Conservation (phyloP, 1,140 invertebrate species). For the Reticulitermes speratus region DNA sequence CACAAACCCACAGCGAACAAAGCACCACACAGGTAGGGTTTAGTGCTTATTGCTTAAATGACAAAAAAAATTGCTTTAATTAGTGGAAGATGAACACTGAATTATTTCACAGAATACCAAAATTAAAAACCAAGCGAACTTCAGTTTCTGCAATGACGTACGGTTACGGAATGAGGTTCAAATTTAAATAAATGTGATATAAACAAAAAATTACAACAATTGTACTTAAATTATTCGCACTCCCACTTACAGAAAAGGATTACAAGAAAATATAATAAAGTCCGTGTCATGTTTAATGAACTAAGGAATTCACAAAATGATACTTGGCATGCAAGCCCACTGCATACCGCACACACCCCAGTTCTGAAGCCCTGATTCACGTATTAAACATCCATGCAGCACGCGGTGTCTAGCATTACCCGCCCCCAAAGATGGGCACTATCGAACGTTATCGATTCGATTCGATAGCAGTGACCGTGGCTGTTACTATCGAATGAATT, state of each 20-base stretch:
- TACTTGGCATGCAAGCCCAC: constrained; percentile 30
- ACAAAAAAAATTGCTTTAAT: neutral
- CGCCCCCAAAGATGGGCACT: too few relatives aligned
- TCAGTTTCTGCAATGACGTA: neutral
- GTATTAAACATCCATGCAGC: too few relatives aligned
- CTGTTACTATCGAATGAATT: too few relatives aligned
- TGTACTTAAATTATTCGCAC: neutral
- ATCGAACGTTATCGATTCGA: too few relatives aligned
- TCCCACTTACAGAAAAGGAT: neutral
- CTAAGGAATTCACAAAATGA: neutral
- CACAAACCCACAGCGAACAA: too few relatives aligned
- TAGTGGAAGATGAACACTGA: neutral
- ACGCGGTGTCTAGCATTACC: too few relatives aligned
- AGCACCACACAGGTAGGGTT: too few relatives aligned
- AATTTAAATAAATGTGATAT: neutral
- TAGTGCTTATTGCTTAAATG: too few relatives aligned
- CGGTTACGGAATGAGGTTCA: neutral
- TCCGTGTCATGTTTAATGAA: neutral
- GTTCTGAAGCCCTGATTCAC: too few relatives aligned
- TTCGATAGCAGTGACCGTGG: too few relatives aligned
- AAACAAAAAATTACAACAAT: neutral
- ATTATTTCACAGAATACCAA: neutral
- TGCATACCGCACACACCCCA: too few relatives aligned
- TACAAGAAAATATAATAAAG: neutral
- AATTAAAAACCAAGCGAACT: neutral